These are phyloP conservation scores for Poliocrania exsul DNA, from an alignment of 2,797 vertebrate species.

Conservation along the genomic window DNA sequence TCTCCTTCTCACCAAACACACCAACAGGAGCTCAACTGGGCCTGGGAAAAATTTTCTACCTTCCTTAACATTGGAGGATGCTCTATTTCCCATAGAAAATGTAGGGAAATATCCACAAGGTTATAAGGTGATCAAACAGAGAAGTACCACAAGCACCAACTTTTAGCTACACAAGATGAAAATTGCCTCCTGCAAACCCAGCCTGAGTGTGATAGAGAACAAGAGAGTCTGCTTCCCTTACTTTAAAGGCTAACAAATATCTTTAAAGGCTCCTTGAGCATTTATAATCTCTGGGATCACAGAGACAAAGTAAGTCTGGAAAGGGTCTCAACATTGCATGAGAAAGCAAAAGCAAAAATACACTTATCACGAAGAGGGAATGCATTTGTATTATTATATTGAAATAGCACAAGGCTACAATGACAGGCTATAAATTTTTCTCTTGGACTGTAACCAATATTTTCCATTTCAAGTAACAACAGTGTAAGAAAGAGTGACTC, in stretches of 20 bases:
- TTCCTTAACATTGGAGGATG: neutral
- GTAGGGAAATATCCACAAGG: neutral
- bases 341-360: constrained; percentile 62
- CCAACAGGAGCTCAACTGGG: neutral
- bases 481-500: constrained; percentile 18
- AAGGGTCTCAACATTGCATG: neutral
- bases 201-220: neutral
- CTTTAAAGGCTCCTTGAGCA: neutral
- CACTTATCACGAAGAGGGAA: constrained; percentile 44
- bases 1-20: neutral
- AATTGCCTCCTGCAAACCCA: neutral
- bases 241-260: neutral
- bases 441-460: constrained; percentile 51
- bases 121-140: neutral
- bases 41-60: neutral
- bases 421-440: constrained; percentile 62
- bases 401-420: constrained; percentile 56
- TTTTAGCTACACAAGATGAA: neutral
- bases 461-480: constrained; percentile 63
- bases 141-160: neutral
- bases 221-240: neutral
- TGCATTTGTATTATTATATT: constrained; percentile 51
- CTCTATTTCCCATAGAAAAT: neutral
- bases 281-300: constrained; percentile 1
- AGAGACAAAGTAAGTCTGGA: constrained; percentile 31